phyloP scores from a whole-genome alignment of 2,113 vertebrate species.

The Kryptolebias marmoratus region DNA sequence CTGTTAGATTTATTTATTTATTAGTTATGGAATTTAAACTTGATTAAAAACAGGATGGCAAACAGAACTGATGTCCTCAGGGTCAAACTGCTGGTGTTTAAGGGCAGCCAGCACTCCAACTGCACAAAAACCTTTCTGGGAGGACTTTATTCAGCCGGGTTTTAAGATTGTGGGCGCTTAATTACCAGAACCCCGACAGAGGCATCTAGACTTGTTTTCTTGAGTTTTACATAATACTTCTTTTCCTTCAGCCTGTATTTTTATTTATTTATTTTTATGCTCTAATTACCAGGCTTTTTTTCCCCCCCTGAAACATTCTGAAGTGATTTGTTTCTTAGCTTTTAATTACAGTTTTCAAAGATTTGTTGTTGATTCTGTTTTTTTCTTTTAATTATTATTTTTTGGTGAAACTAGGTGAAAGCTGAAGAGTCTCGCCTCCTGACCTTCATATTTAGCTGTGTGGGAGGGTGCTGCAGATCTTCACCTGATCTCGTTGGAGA shows the following conservation, averaged over 20 bases:
- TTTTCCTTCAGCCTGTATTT: neutral
- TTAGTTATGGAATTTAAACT: no score
- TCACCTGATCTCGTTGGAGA: constrained; percentile 85
- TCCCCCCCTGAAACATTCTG: constrained; percentile 10
- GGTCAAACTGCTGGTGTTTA: no score
- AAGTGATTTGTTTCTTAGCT: constrained; percentile 6
- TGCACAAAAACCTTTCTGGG: no score
- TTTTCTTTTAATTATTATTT: neutral
- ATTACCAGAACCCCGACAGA: neutral
- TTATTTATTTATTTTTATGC: neutral
- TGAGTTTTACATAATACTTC: neutral
- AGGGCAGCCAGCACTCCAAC: no score
- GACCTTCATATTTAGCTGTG: neutral
- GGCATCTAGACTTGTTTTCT: neutral
- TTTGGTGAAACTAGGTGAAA: neutral
- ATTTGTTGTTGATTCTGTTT: neutral
- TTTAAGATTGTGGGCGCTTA: neutral
- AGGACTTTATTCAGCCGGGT: no score
- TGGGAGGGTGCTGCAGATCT: neutral
- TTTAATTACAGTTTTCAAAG: constrained; percentile 6
- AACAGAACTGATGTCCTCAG: no score
- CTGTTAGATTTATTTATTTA: no score
- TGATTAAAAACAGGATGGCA: no score
- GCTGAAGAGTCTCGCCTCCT: neutral
- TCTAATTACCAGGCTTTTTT: constrained; percentile 15